Conservation (phyloP, 2,113 vertebrate genomes). For the Rhinolophus ferrumequinum region DNA sequence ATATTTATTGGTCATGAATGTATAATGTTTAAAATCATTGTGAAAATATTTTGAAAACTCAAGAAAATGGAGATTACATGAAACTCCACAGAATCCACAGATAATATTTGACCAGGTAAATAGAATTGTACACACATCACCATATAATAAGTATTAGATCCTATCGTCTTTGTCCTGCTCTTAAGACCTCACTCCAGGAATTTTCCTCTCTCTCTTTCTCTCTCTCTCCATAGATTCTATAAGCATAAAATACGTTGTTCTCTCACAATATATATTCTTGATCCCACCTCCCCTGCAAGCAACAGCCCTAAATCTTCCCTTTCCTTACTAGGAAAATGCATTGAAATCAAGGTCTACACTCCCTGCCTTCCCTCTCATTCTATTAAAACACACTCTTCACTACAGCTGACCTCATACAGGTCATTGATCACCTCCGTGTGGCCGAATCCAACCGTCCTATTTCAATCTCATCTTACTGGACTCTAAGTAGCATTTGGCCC, state of each 20-base stretch:
- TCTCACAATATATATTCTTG: background rate
- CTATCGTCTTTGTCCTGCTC: background rate
- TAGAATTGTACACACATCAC: background rate
- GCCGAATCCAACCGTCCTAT: background rate
- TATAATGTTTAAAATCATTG: slow-evolving; percentile 15
- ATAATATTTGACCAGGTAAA: background rate
- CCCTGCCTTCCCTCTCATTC: background rate
- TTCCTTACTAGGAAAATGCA: background rate
- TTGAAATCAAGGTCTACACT: background rate
- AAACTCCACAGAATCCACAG: slow-evolving; percentile 1
- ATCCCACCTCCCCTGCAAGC: background rate
- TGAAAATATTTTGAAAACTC: slow-evolving; percentile 45
- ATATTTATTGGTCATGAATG: slow-evolving; percentile 40
- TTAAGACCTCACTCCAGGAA: background rate
- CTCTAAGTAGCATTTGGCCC: background rate
- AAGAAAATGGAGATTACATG: background rate
- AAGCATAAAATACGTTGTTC: background rate
- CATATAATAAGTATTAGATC: background rate
- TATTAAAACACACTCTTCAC: background rate
- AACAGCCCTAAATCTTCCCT: background rate
- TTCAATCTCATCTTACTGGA: background rate
- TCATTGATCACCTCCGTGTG: background rate
- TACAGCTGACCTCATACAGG: background rate
- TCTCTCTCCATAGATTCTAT: background rate
- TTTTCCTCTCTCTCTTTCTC: background rate